Conservation (phyloP, 2,888 invertebrate genomes). For the Morpho achilles region DNA sequence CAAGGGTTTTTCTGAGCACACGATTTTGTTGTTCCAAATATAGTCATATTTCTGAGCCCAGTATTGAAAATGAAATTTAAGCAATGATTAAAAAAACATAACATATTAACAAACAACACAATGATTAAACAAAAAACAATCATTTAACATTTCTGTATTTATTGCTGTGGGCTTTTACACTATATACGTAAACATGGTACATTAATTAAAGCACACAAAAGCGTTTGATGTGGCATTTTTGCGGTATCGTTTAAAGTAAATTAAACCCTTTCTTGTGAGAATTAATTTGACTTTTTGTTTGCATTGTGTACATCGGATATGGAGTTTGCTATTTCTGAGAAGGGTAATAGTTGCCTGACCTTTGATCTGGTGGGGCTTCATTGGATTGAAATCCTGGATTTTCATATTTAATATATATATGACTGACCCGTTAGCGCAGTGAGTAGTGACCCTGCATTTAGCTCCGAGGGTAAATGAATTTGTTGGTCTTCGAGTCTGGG, state of each 20-base stretch:
- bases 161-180: conserved; percentile 3
- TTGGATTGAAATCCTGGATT: not conserved
- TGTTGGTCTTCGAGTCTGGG: too few species aligned
- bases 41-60: too few species aligned
- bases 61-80: too few species aligned
- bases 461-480: too few species aligned
- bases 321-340: conserved; percentile 3
- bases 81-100: too few species aligned
- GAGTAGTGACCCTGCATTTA: too few species aligned
- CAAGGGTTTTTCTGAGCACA: too few species aligned
- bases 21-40: too few species aligned
- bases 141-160: conserved; percentile 9
- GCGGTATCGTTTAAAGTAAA: conserved; percentile 42
- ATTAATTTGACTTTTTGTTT: conserved; percentile 55
- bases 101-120: too few species aligned
- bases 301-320: conserved; percentile 14
- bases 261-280: conserved; percentile 44
- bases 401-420: not conserved
- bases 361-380: conserved; percentile 3
- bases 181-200: conserved; percentile 7
- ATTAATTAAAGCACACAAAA: conserved; percentile 40
- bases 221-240: conserved; percentile 43
- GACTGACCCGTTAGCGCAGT: too few species aligned
- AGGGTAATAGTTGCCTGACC: not conserved
- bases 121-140: too few species aligned